Evolutionary conservation across 2,888 invertebrate genomes (phyloP).

Genomic region (Epinotia nisella): DNA sequence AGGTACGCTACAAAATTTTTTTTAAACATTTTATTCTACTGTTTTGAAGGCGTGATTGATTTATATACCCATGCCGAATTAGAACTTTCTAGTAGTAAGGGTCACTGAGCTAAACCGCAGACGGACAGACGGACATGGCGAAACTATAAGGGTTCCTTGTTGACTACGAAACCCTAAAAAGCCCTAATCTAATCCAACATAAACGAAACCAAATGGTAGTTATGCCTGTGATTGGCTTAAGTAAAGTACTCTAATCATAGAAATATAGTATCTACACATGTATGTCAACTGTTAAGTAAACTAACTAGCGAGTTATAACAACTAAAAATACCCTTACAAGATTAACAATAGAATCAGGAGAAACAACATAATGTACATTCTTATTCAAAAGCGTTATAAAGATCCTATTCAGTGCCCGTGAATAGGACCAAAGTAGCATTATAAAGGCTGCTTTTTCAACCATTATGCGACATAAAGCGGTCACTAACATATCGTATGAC

Average conservation of each 20-base stretch:
- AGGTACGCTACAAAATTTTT: no score
- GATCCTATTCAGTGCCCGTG: conserved; percentile 23
- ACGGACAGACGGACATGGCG: no score
- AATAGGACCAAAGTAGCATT: conserved; percentile 22
- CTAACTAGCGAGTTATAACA: not conserved
- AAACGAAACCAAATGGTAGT: no score
- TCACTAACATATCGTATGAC: conserved; percentile 43
- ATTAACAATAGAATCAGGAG: conserved; percentile 5
- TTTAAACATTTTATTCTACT: no score
- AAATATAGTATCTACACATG: not conserved
- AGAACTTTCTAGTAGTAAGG: no score
- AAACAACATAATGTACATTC: not conserved
- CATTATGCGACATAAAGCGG: conserved; percentile 41
- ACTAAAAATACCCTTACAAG: not conserved
- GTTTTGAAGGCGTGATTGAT: no score
- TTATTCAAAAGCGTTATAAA: conserved; percentile 17
- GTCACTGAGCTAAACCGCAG: no score
- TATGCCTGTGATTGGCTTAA: not conserved
- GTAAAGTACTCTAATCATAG: not conserved
- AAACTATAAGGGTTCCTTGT: no score
- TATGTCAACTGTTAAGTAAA: not conserved
- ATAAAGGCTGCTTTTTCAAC: conserved; percentile 31
- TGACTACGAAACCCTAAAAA: no score
- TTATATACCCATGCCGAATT: no score
- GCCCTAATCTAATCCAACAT: no score